Percentiles rank a stretch among this genome's conserved stretches.
phyloP scores from a whole-genome alignment of 1,140 invertebrate species.

The Andrena cerasifolii region DNA sequence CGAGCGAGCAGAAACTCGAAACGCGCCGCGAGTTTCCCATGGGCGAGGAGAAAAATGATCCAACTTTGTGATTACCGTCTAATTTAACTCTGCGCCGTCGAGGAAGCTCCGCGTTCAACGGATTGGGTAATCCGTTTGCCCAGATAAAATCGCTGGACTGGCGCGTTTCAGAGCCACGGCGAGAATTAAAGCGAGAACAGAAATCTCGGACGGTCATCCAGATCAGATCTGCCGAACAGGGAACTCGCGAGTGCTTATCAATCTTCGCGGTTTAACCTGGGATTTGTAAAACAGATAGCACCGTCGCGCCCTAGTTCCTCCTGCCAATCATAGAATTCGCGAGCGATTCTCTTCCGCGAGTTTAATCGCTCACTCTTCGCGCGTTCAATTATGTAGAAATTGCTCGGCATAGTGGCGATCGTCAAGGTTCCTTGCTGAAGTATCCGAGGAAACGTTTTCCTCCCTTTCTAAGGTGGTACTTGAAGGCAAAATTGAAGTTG shows the following conservation, averaged over 20 bases:
- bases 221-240: background rate
- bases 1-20: conserved; percentile 60
- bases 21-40: conserved; percentile 54
- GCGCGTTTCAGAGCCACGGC: background rate
- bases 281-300: background rate
- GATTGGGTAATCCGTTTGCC: conserved; percentile 21
- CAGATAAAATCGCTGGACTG: conserved; percentile 22
- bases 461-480: too few relatives aligned
- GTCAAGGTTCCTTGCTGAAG: too few relatives aligned
- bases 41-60: conserved; percentile 42
- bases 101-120: conserved; percentile 1
- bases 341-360: background rate
- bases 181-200: background rate
- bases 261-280: background rate
- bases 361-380: background rate
- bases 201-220: background rate
- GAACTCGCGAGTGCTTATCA: background rate
- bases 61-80: conserved; percentile 52
- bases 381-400: too few relatives aligned
- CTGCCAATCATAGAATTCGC: background rate
- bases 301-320: background rate
- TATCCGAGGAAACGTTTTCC: too few relatives aligned
- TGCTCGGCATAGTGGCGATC: too few relatives aligned
- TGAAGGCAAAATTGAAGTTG: background rate
- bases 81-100: too few relatives aligned